phyloP scores from a whole-genome alignment of 30 jellyfish, hydroid and myxozoan genomes.

The Cassiopea xamachana region DNA sequence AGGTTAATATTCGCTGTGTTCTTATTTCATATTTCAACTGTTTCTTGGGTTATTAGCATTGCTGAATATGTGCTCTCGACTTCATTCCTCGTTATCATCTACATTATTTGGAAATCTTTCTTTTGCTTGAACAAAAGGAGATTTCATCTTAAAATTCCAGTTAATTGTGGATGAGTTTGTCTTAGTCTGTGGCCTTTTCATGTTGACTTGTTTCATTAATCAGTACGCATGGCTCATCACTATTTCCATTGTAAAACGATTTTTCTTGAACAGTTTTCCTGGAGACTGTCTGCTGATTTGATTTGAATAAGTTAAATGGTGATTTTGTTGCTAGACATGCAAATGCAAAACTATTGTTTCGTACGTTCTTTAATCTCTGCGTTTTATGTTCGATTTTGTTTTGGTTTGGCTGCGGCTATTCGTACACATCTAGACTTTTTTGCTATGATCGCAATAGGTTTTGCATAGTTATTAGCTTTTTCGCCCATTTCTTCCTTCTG shows the following conservation, averaged over 20 bases:
- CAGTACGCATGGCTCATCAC: neutral
- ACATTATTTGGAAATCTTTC: neutral
- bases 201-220: neutral
- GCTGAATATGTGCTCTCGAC: neutral
- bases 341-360: neutral
- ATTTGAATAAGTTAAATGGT: neutral
- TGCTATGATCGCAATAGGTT: conserved; percentile 1
- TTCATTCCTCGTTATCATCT: neutral
- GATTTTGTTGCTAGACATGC: neutral
- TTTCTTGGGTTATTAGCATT: neutral
- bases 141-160: neutral
- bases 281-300: neutral
- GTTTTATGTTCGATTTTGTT: neutral
- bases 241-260: neutral
- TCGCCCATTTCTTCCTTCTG: conserved; percentile 5
- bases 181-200: neutral
- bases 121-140: neutral
- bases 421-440: neutral
- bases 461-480: neutral
- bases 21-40: too few species aligned
- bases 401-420: neutral
- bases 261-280: neutral
- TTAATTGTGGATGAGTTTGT: neutral
- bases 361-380: neutral
- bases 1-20: too few species aligned